A percentile compares a stretch with the other conserved stretches of the same genome.
Evolutionary conservation across 2,113 vertebrate genomes (phyloP).

Genomic region (Rhinolophus ferrumequinum): DNA sequence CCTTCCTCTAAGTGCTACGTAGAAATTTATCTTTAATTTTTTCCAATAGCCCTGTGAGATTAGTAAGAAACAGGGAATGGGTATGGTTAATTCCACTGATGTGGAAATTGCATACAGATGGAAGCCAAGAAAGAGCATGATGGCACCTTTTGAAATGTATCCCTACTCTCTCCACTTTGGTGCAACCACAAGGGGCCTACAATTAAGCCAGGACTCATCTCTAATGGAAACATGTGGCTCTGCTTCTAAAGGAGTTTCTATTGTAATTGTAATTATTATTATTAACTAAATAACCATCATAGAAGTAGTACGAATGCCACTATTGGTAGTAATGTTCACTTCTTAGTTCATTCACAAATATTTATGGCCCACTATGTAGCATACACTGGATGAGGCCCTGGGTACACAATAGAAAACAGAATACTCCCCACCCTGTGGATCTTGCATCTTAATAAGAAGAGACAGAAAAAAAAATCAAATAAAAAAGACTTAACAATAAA

Average conservation of each 20-base stretch:
- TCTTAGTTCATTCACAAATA: background rate
- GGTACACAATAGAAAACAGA: background rate
- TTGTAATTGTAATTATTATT: background rate
- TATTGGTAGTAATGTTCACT: background rate
- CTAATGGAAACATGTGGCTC: background rate
- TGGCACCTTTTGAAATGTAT: background rate
- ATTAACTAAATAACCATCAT: background rate
- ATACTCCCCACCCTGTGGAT: background rate
- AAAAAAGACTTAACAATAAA: background rate
- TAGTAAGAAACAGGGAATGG: background rate
- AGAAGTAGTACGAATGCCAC: background rate
- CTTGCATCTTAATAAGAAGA: background rate
- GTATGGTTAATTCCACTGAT: background rate
- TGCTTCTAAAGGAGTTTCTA: background rate
- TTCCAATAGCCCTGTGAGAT: background rate
- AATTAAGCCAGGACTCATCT: background rate
- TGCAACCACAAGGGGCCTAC: background rate
- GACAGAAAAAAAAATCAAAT: background rate
- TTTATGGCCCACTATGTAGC: background rate
- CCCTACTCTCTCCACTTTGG: rapidly evolving
- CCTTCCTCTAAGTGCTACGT: background rate
- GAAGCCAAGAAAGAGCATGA: background rate
- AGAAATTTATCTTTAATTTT: conserved; percentile 9
- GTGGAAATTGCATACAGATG: background rate
- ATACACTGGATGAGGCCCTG: background rate